Base-by-base conservation (phyloP, 2,797 vertebrate genomes). In the Argya squamiceps region DNA sequence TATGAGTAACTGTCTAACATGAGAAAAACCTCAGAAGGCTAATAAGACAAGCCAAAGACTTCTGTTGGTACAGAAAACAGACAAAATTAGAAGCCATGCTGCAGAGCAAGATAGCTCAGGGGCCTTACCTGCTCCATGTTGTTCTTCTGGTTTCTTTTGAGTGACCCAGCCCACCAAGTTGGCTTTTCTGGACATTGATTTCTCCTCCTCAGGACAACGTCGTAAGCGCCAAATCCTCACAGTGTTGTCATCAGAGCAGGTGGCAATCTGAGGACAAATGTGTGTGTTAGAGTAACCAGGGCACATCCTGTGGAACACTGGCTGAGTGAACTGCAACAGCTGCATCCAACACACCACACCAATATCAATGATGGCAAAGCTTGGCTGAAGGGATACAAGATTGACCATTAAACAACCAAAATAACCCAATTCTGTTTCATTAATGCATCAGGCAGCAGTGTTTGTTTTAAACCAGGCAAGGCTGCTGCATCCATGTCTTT, bases 161-260 rank as follows among this genome's bases (percentile, higher is more conserved):
- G 95, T 93, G 16, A 98, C 98, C 98, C 99, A 98, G 68, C 99
- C 99, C 56, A 99, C 98, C 30, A 98, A 77, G 76, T 91, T 98
- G 37, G 91, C 93, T 85, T 97, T 98, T 90, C 97, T 98, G n/a
- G 93, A 89, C 32, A 92, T 78, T 6, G 98, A 96, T 36, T 96
- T 97, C 4, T 90, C 97, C 43, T 96, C 97, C 27, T 98, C 98
- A 19, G 84, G 77, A 92, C 47, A 73, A 85, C 96, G 97, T 36
- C 88, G 98, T 90, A 99, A 97, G 47, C 99, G 98, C 99, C 99
- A 99, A 93, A 99, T 98, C 91, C 98, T 98, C 46, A 99, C 93
- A 12, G 99, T 99, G 97, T 99, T 99, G 96, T 99, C 99, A 97
- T 99, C 99, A 18, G 99, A 99, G 92, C 99, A 99, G 1, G 99